Base-by-base conservation (phyloP, 2,113 vertebrate species). In the Ophthalmolycus amberensis region DNA sequence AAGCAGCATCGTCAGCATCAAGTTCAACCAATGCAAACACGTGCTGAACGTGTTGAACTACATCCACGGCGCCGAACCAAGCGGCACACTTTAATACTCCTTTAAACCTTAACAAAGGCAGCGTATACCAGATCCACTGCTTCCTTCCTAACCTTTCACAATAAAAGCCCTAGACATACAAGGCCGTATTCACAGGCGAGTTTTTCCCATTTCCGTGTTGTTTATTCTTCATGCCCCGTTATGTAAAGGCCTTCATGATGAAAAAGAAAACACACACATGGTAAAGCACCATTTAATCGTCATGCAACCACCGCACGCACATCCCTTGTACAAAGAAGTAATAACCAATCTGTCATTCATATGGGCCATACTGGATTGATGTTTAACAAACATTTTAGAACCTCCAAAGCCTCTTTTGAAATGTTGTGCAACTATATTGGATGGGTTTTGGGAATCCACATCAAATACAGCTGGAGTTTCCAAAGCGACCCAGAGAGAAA, bases 311-410 rank as follows among this genome's bases (percentile, higher is more conserved):
- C 16, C 46, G 6, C 20, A 63, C 46, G 6, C 20, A 63, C 7
- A 22, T 46, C 27, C 27, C 16, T 6, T 14, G 5, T 72, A 18
- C 67, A 7, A 15, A 71, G 20, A 69, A 40, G 54, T 62, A 68
- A 69, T 22, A 70, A 44, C 25, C 12, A 59, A 16, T 52, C 44
- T 34, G 9, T 54, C 34, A 64, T 62, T 22, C 54, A 6, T 22
- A 32, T 58, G 37, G 40, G 22, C 25, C 42, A 10, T 67, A 59
- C 42, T 71, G 50, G 25, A 71, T 50, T 58, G 18, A 52, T 62
- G 65, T 75, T 74, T 69, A 20, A 77, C 56, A 68, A 80, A 66
- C 32, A 71, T 34, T 66, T 71, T 44, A 63, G 22, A 75, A 70
- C 38, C 9, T 64, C 37, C 22, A 64, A 20, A 79, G 7, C n/a